Evolutionary conservation across 2,113 vertebrate species (phyloP), one percentile per base, ranked within the genome.

Genomic region (Oreocharis arfaki): DNA sequence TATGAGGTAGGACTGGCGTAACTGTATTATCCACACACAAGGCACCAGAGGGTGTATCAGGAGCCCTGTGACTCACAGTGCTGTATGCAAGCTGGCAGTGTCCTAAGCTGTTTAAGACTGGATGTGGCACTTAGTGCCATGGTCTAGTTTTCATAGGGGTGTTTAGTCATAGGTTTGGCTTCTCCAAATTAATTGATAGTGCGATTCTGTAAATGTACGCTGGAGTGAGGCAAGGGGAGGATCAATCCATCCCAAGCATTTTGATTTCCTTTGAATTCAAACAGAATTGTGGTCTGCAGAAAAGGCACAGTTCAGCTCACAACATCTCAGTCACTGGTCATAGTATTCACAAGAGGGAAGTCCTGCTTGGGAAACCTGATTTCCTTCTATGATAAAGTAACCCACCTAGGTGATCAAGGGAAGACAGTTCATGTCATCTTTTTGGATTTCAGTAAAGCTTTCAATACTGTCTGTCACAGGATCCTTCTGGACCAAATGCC

Each of bases 271-370:
- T 11, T 60, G 49, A 64, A 75, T 35, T 55, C 85, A 59, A 20
- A 1, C 39, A 44, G 39, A 78, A 44, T 7, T 46, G 35, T 41
- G 22, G 24, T 21, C 24, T 59, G 23, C 33, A 68, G 61, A 78
- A 84, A 10, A 41, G 20, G 33, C 32, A 84, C 1, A 0, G 32
- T 39, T 74, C 87, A 61, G n/a, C 33, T 50, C 1, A 1, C 33
- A 49, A 19, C 3, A 65, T 53, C 37, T 69, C 27, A 39, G 15
- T 39, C 22, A 46, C 26, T 24, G 27, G 33, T 28, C 39, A 53
- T 28, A 53, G 11, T 8, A 28, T 37, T 68, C 37, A 68, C 0
- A 0, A 37, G 27, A 53, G 3, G 9, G 2, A 44, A 37, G 11
- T 33, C 33, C 37, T 44, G 33, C 46, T 77, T 33, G 44, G 1